Evolutionary conservation across 1,140 invertebrate genomes (phyloP), one percentile per base, ranked within the genome.

Genomic region (Drosophila persimilis): DNA sequence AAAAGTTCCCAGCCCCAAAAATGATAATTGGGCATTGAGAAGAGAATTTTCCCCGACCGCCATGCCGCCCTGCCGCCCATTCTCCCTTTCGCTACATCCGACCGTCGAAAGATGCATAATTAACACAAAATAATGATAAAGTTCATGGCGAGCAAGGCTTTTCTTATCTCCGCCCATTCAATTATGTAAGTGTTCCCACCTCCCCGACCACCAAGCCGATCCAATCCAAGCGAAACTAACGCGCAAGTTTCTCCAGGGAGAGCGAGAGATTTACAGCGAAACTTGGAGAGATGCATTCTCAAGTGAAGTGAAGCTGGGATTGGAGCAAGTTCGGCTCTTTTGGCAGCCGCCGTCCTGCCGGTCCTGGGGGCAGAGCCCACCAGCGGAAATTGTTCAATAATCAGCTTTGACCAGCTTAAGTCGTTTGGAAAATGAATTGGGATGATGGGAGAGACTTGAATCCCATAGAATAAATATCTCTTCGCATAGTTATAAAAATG

Each of bases 191-290:
- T 66, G 62, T 75, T 56, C 50, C 43, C 24, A 7, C 35, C 20
- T 3, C 11, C 3, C 5, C 48, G 5, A 6, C 13, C 17, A 9
- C 11, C n/a, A 39, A 4, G 3, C 35, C 4, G 11, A 13, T 13
- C 11, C 35, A 39, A 39, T 39, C 35, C 35, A 4, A 39, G 35
- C 35, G 11, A 39, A 39, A 39, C 98, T 98, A 98, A 99, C 93
- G 99, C 98, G 92, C 98, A 95, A 92, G 99, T 99, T 92, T 99
- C 99, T 60, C 99, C 92, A 4, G 98, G 98, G 24, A 29, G 26
- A 6, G 24, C 47, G 13, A 50, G 57, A 62, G 69, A 73, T 56
- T 73, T 70, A 70, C 66, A 98, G 83, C 99, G 93, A 60, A 98
- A 99, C 93, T 99, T 99, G 57, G 71, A 45, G 98, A 99, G 90